Evolutionary conservation across 2,888 invertebrate species (phyloP).

Genomic region (Agonopterix heracliana): DNA sequence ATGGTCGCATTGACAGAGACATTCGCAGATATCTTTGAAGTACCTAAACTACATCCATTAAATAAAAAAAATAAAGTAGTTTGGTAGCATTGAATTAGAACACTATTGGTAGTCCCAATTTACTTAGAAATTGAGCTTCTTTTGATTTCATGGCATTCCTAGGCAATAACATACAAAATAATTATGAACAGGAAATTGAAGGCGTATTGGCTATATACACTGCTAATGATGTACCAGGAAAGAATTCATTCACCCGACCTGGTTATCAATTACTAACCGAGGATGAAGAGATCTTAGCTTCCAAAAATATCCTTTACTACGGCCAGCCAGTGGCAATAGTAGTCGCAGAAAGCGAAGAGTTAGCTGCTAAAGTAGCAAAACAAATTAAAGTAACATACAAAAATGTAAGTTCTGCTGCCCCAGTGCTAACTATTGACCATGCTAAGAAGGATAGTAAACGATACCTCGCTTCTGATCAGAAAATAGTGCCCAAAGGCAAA

Average conservation of each 20-base stretch:
- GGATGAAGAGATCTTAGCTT: slow-evolving; percentile 73
- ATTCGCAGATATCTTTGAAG: too few relatives aligned
- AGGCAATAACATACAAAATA: too few relatives aligned
- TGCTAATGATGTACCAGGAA: slow-evolving; percentile 82
- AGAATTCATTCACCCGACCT: slow-evolving; percentile 70
- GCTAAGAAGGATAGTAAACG: slow-evolving; percentile 62
- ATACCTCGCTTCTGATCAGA: slow-evolving; percentile 27
- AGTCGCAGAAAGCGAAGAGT: slow-evolving; percentile 74
- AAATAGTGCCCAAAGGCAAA: slow-evolving; percentile 39
- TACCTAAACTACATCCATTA: too few relatives aligned
- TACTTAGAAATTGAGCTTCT: too few relatives aligned
- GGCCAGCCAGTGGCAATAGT: slow-evolving; percentile 84
- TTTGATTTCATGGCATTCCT: too few relatives aligned
- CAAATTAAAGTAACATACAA: slow-evolving; percentile 77
- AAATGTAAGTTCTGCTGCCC: slow-evolving; percentile 36
- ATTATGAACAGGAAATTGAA: slow-evolving; percentile 64
- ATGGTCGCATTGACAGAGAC: too few relatives aligned
- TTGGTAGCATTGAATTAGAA: too few relatives aligned
- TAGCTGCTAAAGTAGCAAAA: slow-evolving; percentile 74
- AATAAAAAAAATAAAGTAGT: too few relatives aligned
- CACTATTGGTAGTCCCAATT: too few relatives aligned
- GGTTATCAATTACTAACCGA: slow-evolving; percentile 47
- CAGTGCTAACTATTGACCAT: slow-evolving; percentile 52
- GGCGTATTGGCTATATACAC: slow-evolving; percentile 80
- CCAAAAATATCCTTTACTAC: slow-evolving; percentile 73